Base-by-base conservation (phyloP, 2,113 vertebrate species). In the Zosterops hypoxanthus region DNA sequence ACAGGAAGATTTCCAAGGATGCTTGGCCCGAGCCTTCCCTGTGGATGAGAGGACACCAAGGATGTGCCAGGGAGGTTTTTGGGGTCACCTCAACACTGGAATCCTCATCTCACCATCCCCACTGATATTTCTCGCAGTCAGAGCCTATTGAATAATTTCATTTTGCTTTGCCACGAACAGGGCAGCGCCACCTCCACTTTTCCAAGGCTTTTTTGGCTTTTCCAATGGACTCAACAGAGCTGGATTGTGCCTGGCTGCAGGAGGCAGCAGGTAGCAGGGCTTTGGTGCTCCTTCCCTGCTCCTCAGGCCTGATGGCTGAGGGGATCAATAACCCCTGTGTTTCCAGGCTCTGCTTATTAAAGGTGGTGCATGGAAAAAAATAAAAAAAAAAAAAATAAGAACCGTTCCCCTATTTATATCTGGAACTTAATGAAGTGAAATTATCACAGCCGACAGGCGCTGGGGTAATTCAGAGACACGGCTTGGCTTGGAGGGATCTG, bases 341-440 rank as follows among this genome's bases (percentile, higher is more conserved):
- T 98, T 97, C 91, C 97, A 97, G 97, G 72, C 97, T 93, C 66
- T 98, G 98, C 98, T 98, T 98, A 98, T 98, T 98, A 98, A 99
- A 98, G 98, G 96, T 95, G 97, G 96, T 97, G 88, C 97, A 98
- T 97, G 98, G 98, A 98, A 98, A 98, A 98, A 98, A 97, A 23
- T 12, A 47, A 47, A 46, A 22, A 22, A 44, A 98, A 98, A 98
- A 98, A 98, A 97, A 84, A 97, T 57, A 95, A 96, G 83, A 97
- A 95, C 97, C 84, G 25, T 89, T 95, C 95, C 95, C 98, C 97
- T 99, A 98, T 99, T 99, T 99, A 99, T 98, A 99, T 98, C 97
- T 98, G 98, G 96, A 98, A 98, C 95, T 98, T 99, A 99, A 99
- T 99, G 98, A 99, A 98, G 98, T 99, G 98, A 99, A 99, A 99